Evolutionary conservation across 2,797 vertebrate genomes (phyloP).

Genomic region (Nannoperca australis): DNA sequence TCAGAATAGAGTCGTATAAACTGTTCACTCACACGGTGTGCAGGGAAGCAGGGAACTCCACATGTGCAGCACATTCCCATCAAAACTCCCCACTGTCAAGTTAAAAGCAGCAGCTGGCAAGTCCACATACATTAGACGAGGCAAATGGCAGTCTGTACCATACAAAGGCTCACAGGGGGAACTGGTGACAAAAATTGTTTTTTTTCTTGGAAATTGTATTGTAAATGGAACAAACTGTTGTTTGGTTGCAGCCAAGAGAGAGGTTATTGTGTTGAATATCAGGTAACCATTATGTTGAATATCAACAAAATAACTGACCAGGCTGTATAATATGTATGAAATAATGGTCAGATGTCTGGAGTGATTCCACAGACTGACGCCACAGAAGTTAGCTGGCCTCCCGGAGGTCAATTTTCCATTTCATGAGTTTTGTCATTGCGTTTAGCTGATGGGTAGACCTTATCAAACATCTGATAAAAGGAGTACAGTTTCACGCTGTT

Average conservation of each 20-base stretch:
- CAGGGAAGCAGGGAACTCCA: constrained; percentile 25
- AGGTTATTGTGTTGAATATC: constrained; percentile 1
- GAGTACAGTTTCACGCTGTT: constrained; percentile 17
- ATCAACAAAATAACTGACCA: constrained; percentile 9
- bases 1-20: constrained; percentile 27
- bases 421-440: constrained; percentile 23
- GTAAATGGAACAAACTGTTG: constrained; percentile 27
- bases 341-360: constrained; percentile 1
- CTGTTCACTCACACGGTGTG: constrained; percentile 30
- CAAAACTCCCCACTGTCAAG: constrained; percentile 39
- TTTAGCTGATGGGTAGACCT: constrained; percentile 28
- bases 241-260: constrained; percentile 8
- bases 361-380: constrained; percentile 25
- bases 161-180: constrained; percentile 41
- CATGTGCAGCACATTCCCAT: constrained; percentile 19
- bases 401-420: constrained; percentile 31
- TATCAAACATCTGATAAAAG: constrained; percentile 40
- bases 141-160: constrained; percentile 33
- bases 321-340: neutral
- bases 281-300: neutral
- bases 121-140: constrained; percentile 49
- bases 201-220: constrained; percentile 12
- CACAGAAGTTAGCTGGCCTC: constrained; percentile 10
- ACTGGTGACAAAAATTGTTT: constrained; percentile 30
- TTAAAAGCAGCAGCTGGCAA: constrained; percentile 43